Base-by-base conservation (phyloP, 2,888 invertebrate genomes). In the Caenorhabditis sp. region DNA sequence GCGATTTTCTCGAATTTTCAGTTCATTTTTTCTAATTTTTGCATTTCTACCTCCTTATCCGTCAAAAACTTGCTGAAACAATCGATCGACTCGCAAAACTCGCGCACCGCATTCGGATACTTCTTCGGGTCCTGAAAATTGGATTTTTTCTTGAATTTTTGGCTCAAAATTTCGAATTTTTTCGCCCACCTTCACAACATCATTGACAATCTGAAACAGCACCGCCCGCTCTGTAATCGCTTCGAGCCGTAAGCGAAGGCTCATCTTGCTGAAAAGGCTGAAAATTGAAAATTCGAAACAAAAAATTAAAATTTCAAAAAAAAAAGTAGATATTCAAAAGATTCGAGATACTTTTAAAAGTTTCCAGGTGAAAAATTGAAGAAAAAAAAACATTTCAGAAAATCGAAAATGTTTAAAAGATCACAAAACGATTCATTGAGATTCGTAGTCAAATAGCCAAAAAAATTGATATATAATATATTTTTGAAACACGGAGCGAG, bases 171-270 rank as follows among this genome's bases (percentile, higher is more conserved):
- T 64, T 47, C 4, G 41, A 41, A 63, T 41, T 44, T 19, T n/a
- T 38, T n/a, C n/a, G n/a, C n/a, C n/a, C n/a, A 74, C 74, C n/a
- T 77, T 61, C 3, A 19, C 24, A 6, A 77, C 61, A 66, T 77
- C 69, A 1, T 61, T 69, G 24, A 70, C 12, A 35, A 80, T 59
- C 38, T 80, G 73, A 22, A 80, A 54, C 6, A 80, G 47, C 19
- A 80, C 69, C 14, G 68, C 47, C 7, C 80, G 61, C 24, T 80
- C 80, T 3, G 68, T 44, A 41, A 54, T 64, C 35, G 24, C 12
- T 0, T 41, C 56, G 12, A 79, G 24, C 2, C 79, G 79, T 14
- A 8, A 28, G 41, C 56, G 58, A 14, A 76, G 24, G 22, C 28
- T 38, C 75, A 76, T 76, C 8, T 44, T 54, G 10, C 8, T 22